phyloP scores from a whole-genome alignment of 2,797 vertebrate genomes.

The Xenopus petersii region DNA sequence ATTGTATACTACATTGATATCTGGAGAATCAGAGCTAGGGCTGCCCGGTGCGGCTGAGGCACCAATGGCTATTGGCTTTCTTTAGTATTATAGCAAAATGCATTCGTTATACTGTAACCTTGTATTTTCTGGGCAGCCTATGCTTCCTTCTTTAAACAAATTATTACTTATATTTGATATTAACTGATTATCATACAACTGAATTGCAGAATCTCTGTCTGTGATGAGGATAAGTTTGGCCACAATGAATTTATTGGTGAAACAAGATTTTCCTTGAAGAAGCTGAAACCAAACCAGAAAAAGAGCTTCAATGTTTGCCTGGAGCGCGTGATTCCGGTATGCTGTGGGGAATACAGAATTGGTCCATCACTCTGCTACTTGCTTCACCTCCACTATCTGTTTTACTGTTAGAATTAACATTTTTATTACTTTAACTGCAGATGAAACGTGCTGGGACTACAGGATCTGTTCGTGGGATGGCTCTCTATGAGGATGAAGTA shows the following conservation, averaged over 20 bases:
- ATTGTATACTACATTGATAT: too few species aligned
- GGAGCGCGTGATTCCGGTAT: conserved; percentile 88
- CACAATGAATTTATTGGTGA: conserved; percentile 97
- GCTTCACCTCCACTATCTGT: not conserved
- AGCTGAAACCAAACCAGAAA: conserved; percentile 89
- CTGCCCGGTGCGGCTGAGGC: too few species aligned
- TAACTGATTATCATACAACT: too few species aligned
- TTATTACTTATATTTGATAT: too few species aligned
- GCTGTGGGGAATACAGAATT: conserved; percentile 27
- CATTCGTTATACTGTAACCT: too few species aligned
- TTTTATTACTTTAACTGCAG: conserved; percentile 57
- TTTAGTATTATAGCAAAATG: too few species aligned
- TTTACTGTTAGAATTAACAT: not conserved
- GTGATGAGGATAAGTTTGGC: conserved; percentile 95
- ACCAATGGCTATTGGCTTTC: too few species aligned
- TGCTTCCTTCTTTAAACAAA: too few species aligned
- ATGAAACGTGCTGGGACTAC: conserved; percentile 85
- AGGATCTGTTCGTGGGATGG: conserved; percentile 82
- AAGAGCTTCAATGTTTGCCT: conserved; percentile 95
- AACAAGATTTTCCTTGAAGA: conserved; percentile 92
- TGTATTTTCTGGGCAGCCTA: too few species aligned
- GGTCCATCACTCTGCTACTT: not conserved
- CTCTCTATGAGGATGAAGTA: conserved; percentile 94
- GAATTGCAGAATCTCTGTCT: conserved; percentile 84
- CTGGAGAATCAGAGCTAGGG: too few species aligned